Percentiles rank a stretch among this genome's conserved stretches.
Evolutionary conservation across 2,113 vertebrate genomes (phyloP).

Genomic region (Chelonoidis abingdonii): DNA sequence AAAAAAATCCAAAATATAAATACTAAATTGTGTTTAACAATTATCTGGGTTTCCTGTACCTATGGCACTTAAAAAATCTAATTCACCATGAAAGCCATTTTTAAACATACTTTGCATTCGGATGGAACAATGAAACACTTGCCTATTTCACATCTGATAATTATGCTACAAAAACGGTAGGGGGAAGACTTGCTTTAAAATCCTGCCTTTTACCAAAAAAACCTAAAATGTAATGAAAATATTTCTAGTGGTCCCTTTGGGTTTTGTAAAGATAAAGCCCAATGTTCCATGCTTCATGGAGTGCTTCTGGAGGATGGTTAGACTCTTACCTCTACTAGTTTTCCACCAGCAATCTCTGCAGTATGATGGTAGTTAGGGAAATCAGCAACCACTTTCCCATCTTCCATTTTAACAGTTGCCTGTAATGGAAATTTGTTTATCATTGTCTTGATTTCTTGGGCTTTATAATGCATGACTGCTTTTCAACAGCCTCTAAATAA

Average conservation of each 20-base stretch:
- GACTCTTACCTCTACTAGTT: conserved; percentile 87
- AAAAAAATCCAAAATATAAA: neutral
- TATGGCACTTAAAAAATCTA: neutral
- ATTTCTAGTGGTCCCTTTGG: neutral
- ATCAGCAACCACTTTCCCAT: conserved; percentile 77
- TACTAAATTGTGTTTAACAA: neutral
- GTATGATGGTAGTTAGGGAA: conserved; percentile 88
- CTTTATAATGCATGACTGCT: neutral
- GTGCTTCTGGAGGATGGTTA: neutral
- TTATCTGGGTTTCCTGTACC: neutral
- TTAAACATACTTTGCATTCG: neutral
- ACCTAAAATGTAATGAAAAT: neutral
- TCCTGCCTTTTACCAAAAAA: neutral
- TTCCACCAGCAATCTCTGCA: conserved; percentile 83
- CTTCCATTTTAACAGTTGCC: conserved; percentile 83
- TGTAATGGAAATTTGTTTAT: conserved; percentile 48
- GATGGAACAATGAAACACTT: neutral
- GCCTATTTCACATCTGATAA: neutral
- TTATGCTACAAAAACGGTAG: neutral
- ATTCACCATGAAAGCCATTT: neutral
- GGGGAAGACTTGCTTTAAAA: neutral
- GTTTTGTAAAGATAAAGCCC: neutral
- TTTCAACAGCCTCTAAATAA: neutral
- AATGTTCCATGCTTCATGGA: neutral
- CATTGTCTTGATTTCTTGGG: neutral